Conservation (phyloP, 92 coral and sea anemone genomes). For the Phenganax stokvisi region DNA sequence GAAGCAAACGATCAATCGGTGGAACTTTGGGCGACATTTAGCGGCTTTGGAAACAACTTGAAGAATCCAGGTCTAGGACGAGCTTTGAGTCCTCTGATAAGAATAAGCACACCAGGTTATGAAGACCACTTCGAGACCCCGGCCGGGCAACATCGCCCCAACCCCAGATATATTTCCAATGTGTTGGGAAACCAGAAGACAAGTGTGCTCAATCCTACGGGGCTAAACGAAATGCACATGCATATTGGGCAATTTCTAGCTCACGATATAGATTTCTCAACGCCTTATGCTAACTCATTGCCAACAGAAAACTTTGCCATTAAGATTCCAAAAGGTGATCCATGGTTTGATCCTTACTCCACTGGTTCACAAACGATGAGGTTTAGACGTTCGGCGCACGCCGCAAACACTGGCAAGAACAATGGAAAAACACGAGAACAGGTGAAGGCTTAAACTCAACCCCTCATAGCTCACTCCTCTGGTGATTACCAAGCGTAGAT, state of each 20-base stretch:
- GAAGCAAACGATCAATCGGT: slow-evolving; percentile 41
- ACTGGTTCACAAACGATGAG: slow-evolving; percentile 90
- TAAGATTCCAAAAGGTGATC: slow-evolving; percentile 78
- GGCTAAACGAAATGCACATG: slow-evolving; percentile 88
- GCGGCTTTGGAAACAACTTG: slow-evolving; percentile 76
- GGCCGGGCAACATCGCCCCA: slow-evolving; percentile 73
- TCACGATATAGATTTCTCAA: slow-evolving; percentile 95
- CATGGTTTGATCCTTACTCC: slow-evolving; percentile 97
- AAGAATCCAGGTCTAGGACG: slow-evolving; percentile 75
- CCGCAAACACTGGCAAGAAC: slow-evolving; percentile 85
- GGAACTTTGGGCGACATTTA: slow-evolving; percentile 65
- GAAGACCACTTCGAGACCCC: slow-evolving; percentile 83
- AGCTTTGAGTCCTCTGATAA: slow-evolving; percentile 78
- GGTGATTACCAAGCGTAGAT: background rate
- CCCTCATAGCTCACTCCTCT: background rate
- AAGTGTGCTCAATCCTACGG: slow-evolving; percentile 62
- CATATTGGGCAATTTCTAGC: slow-evolving; percentile 93
- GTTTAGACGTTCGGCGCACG: slow-evolving; percentile 85
- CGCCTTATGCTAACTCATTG: slow-evolving; percentile 91
- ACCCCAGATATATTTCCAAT: slow-evolving; percentile 82
- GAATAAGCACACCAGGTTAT: slow-evolving; percentile 66
- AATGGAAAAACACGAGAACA: slow-evolving; percentile 85
- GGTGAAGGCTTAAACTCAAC: slow-evolving; percentile 44
- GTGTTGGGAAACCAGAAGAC: slow-evolving; percentile 76
- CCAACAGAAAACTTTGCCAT: slow-evolving; percentile 92